Evolutionary conservation across 2,888 invertebrate species (phyloP).

Genomic region (Tribolium freemani): DNA sequence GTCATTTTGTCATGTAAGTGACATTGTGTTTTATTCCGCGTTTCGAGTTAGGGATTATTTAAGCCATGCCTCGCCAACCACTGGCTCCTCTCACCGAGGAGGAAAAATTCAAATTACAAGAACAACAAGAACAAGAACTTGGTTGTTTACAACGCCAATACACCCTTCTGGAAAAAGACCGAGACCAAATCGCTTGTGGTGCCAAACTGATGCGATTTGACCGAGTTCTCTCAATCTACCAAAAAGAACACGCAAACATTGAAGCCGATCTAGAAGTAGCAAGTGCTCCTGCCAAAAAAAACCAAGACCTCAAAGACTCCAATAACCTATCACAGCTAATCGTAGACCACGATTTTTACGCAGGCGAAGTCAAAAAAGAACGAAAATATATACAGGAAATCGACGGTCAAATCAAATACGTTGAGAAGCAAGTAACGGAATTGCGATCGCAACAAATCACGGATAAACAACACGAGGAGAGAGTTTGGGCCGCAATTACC

Average conservation of each 20-base stretch:
- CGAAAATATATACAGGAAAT: constrained; percentile 68
- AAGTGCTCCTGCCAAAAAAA: constrained; percentile 72
- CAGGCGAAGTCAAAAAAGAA: constrained; percentile 61
- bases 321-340: constrained; percentile 71
- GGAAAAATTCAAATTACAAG: constrained; percentile 79
- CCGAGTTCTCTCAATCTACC: constrained; percentile 74
- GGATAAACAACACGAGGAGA: constrained; percentile 69
- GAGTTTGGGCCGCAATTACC: constrained; percentile 69
- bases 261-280: constrained; percentile 75
- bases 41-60: background rate
- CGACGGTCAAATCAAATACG: constrained; percentile 68
- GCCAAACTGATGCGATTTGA: constrained; percentile 75
- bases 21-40: background rate
- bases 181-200: constrained; percentile 30
- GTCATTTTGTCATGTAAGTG: constrained; percentile 5
- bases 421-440: constrained; percentile 51
- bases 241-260: constrained; percentile 76
- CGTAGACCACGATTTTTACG: constrained; percentile 71
- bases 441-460: constrained; percentile 59
- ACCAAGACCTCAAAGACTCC: constrained; percentile 71
- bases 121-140: constrained; percentile 83
- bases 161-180: constrained; percentile 36
- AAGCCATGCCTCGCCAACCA: background rate
- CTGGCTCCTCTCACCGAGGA: constrained; percentile 63
- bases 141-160: constrained; percentile 81